These are phyloP conservation scores for Zaprionus lachaisei DNA, from an alignment of 1,140 invertebrate species.

Conservation along the genomic window DNA sequence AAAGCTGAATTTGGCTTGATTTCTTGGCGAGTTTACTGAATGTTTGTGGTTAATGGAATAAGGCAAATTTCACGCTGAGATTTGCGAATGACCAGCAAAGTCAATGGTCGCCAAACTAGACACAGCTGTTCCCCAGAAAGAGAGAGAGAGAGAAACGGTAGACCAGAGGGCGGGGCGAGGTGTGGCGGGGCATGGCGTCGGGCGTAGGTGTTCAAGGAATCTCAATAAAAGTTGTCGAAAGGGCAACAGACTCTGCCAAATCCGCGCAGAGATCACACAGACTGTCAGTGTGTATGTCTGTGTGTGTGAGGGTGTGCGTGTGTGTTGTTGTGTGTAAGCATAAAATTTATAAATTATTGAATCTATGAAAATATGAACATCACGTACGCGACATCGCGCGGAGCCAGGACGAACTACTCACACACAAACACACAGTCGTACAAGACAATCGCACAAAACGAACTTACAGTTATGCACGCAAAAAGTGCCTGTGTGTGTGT, in stretches of 20 bases:
- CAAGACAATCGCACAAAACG: constrained; percentile 70
- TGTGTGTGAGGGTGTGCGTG: constrained; percentile 13
- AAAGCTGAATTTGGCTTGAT: background rate
- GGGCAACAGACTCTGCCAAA: constrained; percentile 44
- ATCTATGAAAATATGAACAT: constrained; percentile 83
- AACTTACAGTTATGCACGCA: constrained; percentile 70
- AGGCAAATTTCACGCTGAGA: constrained; percentile 10
- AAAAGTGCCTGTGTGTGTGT: constrained; percentile 27
- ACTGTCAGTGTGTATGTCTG: constrained; percentile 23
- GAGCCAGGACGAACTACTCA: constrained; percentile 51
- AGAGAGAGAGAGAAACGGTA: background rate
- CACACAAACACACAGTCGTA: constrained; percentile 15
- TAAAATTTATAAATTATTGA: constrained; percentile 82
- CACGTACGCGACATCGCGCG: constrained; percentile 60
- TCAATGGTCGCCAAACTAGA: constrained; percentile 5
- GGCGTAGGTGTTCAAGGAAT: constrained; percentile 56
- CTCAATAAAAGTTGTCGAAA: constrained; percentile 69
- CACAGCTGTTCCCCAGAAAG: background rate
- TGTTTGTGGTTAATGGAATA: constrained; percentile 16
- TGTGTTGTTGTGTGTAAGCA: constrained; percentile 55
- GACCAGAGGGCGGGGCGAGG: background rate
- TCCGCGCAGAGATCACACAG: constrained; percentile 65
- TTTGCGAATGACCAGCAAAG: constrained; percentile 15
- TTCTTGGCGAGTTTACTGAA: background rate
- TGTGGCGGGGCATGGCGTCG: background rate